Conservation (phyloP, 2,797 vertebrate species). For the Heliangelus exortis region DNA sequence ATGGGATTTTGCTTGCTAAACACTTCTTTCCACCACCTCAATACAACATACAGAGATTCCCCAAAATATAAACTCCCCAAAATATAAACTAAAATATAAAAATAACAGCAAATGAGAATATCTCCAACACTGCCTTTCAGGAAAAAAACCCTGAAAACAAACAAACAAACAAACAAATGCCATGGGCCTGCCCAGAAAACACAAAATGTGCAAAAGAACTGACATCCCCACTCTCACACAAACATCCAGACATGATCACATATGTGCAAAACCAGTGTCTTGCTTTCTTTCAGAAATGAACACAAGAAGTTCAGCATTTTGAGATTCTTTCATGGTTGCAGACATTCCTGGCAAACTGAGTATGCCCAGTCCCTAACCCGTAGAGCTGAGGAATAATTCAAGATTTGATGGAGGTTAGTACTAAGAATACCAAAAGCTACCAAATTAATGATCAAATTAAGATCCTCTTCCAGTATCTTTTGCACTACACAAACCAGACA, state of each 20-base stretch:
- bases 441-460: background rate
- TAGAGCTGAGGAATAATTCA: background rate
- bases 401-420: background rate
- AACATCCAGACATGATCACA: background rate
- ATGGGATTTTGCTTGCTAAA: background rate
- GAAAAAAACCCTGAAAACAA: background rate
- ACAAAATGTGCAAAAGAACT: background rate
- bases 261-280: background rate
- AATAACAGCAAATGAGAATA: background rate
- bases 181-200: background rate
- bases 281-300: background rate
- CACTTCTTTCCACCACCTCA: background rate
- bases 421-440: background rate
- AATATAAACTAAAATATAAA: too few species aligned
- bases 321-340: background rate
- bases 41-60: background rate
- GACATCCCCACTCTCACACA: background rate
- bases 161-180: background rate
- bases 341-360: background rate
- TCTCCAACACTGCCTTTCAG: background rate
- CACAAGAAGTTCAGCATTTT: background rate
- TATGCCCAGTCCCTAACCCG: background rate
- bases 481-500: background rate
- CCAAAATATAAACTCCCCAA: background rate
- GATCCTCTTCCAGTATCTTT: background rate